Base-by-base conservation (phyloP, 1,140 invertebrate species). In the Bathynomus jamesi region DNA sequence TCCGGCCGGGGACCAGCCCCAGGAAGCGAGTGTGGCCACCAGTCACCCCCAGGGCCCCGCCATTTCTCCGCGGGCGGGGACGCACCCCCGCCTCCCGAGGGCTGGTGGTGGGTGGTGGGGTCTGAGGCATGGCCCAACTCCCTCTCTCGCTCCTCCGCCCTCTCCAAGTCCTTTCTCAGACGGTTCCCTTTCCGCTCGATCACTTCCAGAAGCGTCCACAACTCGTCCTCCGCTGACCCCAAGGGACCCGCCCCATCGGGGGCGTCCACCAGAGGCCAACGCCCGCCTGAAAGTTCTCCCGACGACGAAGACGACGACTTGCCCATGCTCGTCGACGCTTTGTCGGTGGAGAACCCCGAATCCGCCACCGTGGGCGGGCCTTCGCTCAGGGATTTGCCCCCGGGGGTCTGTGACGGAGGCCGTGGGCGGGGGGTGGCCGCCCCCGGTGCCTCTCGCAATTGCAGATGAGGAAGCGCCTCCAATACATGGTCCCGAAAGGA, bases 161-260 rank as follows among this genome's bases (percentile, higher is more conserved):
- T 67, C 64, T 69, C 68, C 24, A 89, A 87, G 79, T 93, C 91
- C 70, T 91, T 87, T 72, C 90, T 85, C 76, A 93, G 84, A 46
- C 88, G 84, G 21, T 87, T 88, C 0, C 90, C 91, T 78, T 91
- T 91, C 28, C 88, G 83, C 74, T 94, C 90, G 76, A 93, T 93
- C 74, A 92, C 89, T 79, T 94, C 91, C 65, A 94, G 84, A 28
- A 94, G 84, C 75, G 91, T 90, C 87, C 90, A 91, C 11, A 94
- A 83, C 78, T 94, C 92, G 79, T 93, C 91, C 80, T 93, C 90
- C 21, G 72, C 71, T 11, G 67, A 62, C 21, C 72, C 76, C 21
- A 72, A 67, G 17, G 71, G 71, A 13, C 65, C 40, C 46, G 25
- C 30, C 27, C 72, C 64, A 17, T 53, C 40, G 21, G 40, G 40